These are phyloP conservation scores for Coregonus clupeaformis DNA, from an alignment of 2,113 vertebrate genomes.

Conservation along the genomic window DNA sequence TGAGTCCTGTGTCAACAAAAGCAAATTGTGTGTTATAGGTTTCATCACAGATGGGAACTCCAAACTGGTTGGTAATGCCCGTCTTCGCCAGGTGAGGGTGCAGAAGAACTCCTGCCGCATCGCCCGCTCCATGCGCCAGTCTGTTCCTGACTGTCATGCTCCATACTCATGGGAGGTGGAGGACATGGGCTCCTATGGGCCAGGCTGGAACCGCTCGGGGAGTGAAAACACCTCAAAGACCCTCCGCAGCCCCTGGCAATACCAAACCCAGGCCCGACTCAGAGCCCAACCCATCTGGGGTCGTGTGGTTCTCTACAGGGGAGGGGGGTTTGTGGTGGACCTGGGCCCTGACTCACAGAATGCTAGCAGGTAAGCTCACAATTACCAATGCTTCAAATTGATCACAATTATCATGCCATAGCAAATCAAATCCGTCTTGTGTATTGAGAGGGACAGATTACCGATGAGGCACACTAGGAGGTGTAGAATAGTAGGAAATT, in stretches of 20 bases:
- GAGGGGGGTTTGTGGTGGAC: constrained; percentile 83
- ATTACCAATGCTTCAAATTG: too few species aligned
- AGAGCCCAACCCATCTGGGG: constrained; percentile 78
- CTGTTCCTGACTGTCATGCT: constrained; percentile 67
- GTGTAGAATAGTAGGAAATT: too few species aligned
- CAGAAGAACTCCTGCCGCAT: constrained; percentile 71
- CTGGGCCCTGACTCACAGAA: constrained; percentile 76
- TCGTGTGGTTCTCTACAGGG: constrained; percentile 75
- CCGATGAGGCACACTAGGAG: too few species aligned
- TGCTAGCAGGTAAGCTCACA: constrained; percentile 69
- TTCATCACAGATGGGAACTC: constrained; percentile 94
- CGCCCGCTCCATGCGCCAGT: constrained; percentile 53
- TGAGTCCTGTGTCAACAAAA: neutral
- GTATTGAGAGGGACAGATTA: too few species aligned
- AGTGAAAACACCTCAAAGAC: constrained; percentile 42
- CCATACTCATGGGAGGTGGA: constrained; percentile 83
- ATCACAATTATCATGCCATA: too few species aligned
- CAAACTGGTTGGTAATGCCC: constrained; percentile 84
- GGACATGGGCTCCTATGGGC: constrained; percentile 77
- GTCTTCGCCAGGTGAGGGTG: constrained; percentile 86
- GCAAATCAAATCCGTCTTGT: too few species aligned
- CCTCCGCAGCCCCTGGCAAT: constrained; percentile 57
- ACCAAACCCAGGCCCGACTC: constrained; percentile 78
- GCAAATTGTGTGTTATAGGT: constrained; percentile 63
- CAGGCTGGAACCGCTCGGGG: constrained; percentile 2